These are phyloP conservation scores for Fabriciana adippe DNA, from an alignment of 2,888 invertebrate species.

Conservation along the genomic window DNA sequence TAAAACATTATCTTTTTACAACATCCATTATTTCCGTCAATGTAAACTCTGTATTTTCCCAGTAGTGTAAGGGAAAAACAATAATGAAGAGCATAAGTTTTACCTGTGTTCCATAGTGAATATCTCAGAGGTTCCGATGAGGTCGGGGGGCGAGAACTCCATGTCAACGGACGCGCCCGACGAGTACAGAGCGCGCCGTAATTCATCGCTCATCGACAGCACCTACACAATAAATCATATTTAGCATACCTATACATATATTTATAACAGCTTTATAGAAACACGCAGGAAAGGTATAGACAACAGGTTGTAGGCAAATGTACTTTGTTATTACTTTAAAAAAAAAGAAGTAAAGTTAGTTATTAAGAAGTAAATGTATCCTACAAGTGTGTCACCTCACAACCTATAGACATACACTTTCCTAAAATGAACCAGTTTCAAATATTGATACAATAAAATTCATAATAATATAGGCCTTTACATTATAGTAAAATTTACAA, in stretches of 20 bases:
- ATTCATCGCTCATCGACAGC: conserved; percentile 96
- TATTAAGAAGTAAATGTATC: neutral
- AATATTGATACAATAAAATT: conserved; percentile 4
- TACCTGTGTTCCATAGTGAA: conserved; percentile 93
- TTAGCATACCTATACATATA: neutral
- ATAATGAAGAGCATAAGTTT: neutral
- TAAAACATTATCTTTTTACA: too few relatives aligned
- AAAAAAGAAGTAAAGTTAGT: conserved; percentile 6
- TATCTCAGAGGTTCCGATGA: conserved; percentile 94
- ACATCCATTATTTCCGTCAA: too few relatives aligned
- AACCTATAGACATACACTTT: conserved; percentile 34
- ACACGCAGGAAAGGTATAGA: neutral
- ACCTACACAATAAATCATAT: conserved; percentile 80
- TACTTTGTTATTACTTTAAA: neutral
- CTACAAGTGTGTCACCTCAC: conserved; percentile 19
- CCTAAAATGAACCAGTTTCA: conserved; percentile 38
- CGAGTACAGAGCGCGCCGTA: conserved; percentile 90
- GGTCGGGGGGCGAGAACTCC: conserved; percentile 94
- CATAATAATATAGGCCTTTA: neutral
- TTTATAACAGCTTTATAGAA: conserved; percentile 3
- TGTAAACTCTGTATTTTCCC: too few relatives aligned
- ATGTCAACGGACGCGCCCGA: conserved; percentile 91
- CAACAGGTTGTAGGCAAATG: neutral
- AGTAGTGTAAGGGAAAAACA: too few relatives aligned
- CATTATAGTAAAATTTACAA: neutral